phyloP scores from a whole-genome alignment of 35 echinoderm and acorn worm genomes.

The Chiridota heheva region DNA sequence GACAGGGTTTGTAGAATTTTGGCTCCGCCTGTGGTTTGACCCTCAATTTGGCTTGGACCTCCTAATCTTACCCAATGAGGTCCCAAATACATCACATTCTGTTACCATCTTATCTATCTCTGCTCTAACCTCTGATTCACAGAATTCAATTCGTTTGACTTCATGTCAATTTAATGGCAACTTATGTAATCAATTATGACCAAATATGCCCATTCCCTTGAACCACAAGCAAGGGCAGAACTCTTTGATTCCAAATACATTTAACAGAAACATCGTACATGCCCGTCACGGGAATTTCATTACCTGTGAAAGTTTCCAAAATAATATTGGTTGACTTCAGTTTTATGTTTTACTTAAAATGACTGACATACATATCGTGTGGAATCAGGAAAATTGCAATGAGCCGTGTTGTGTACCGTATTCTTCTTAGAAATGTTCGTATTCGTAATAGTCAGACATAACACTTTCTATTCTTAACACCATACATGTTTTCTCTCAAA shows the following conservation, averaged over 20 bases:
- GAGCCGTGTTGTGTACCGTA: no score
- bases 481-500: no score
- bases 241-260: slow-evolving; percentile 16
- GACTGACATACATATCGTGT: neutral
- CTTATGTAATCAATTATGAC: neutral
- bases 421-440: no score
- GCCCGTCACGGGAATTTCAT: slow-evolving; percentile 10
- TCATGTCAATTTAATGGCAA: slow-evolving; percentile 13
- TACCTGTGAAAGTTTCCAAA: slow-evolving; percentile 18
- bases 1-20: slow-evolving; percentile 26
- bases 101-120: neutral
- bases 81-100: slow-evolving; percentile 6
- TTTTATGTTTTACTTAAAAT: neutral
- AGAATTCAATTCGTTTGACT: neutral
- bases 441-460: no score
- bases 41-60: slow-evolving; percentile 9
- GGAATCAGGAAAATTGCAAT: slow-evolving; percentile 25
- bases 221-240: neutral
- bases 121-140: neutral
- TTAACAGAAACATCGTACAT: slow-evolving; percentile 12
- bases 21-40: neutral
- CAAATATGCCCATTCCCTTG: slow-evolving; percentile 2
- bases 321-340: slow-evolving; percentile 2
- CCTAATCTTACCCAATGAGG: slow-evolving; percentile 2
- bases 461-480: no score